Percentiles rank a stretch among this genome's conserved stretches.
These are phyloP conservation scores for Zaprionus tsacasi DNA, from an alignment of 1,140 invertebrate species.

Conservation along the genomic window DNA sequence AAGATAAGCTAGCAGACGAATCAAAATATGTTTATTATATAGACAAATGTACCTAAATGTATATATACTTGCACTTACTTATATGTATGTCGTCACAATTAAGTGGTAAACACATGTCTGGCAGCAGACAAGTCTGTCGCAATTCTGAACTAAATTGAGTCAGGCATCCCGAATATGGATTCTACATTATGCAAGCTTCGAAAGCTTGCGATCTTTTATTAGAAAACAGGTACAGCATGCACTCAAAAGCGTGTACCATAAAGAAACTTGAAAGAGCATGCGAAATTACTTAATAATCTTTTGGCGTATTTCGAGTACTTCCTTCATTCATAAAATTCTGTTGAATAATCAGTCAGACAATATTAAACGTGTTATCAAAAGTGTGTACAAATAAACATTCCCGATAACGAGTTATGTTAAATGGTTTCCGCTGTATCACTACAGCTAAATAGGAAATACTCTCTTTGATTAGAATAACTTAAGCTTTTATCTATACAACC, in stretches of 20 bases:
- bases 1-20: constrained; percentile 23
- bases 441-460: neutral
- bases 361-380: neutral
- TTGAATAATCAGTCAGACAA: neutral
- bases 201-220: neutral
- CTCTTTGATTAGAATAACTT: neutral
- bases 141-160: neutral
- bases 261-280: neutral
- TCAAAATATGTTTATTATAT: neutral
- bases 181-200: neutral
- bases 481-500: neutral
- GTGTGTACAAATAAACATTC: neutral
- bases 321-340: constrained; percentile 2
- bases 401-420: neutral
- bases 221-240: neutral
- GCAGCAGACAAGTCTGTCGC: neutral
- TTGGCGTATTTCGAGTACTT: neutral
- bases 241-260: neutral
- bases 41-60: neutral
- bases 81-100: neutral
- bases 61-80: neutral
- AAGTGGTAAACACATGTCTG: neutral
- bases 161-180: neutral
- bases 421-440: neutral
- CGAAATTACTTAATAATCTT: neutral